Evolutionary conservation across 1,140 invertebrate species (phyloP), one percentile per base, ranked within the genome.

Genomic region (Neodiprion pinetum): DNA sequence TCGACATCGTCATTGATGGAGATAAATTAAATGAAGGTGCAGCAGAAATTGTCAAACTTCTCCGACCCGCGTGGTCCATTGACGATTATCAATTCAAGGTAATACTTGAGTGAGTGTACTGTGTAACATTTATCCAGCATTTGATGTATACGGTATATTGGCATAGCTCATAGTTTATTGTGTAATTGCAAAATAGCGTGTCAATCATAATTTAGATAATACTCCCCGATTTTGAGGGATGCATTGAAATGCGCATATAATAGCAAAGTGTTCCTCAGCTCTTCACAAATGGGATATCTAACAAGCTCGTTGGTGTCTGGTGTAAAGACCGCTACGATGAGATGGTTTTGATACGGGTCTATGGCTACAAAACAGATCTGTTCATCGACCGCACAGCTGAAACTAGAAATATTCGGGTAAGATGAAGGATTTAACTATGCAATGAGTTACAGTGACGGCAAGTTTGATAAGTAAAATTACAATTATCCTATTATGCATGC

Each of bases 271-370:
- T 40, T 40, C 28, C 84, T 9, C 85, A 98, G 97, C 86, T 94
- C 79, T 98, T 98, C 87, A 98, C 96, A 72, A 95, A 97, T 91
- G 98, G 98, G 48, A 97, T 98, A 72, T 98, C 97, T 70, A 99
- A 99, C 89, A 96, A 95, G 87, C 90, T 99, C 75, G 90, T 99
- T 68, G 95, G 95, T 47, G 95, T 96, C 80, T 95, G 83, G 82
- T 80, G 80, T 76, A 72, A 71, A 61, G 80, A 72, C 61, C 80
- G 86, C 78, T 87, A 90, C 78, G 89, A 93, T 81, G 92, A 96
- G 79, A 93, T 96, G 81, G 90, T 99, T 0, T 90, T 99, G 4
- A 91, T 99, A 14, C 91, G 97, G 79, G 92, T 99, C 76, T 99
- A 98, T 91, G 98, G 98, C 9, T 92, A 96, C 76, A 97, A 97